Evolutionary conservation across 1,140 invertebrate species (phyloP).

Genomic region (Zaprionus inermis): DNA sequence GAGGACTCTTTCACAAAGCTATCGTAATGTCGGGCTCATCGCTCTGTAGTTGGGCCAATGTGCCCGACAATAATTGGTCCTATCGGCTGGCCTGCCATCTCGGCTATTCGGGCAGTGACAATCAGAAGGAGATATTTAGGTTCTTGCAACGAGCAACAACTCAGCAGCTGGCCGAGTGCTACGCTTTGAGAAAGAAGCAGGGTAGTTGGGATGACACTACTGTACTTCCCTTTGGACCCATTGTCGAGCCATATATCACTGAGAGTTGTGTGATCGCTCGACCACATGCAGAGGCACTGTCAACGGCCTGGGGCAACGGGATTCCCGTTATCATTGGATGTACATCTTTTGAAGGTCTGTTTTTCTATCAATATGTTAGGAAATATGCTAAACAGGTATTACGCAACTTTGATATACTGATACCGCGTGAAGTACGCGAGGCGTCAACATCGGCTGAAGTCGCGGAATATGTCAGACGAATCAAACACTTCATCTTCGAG

Average conservation of each 20-base stretch:
- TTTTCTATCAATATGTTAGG: constrained; percentile 54
- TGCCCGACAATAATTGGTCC: constrained; percentile 34
- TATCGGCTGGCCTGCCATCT: constrained; percentile 56
- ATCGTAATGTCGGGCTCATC: constrained; percentile 86
- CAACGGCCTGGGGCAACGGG: constrained; percentile 75
- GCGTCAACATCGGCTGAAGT: constrained; percentile 26
- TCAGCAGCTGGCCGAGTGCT: constrained; percentile 22
- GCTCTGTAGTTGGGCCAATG: constrained; percentile 76
- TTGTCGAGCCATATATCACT: constrained; percentile 77
- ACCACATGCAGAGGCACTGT: constrained; percentile 61
- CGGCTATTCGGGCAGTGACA: constrained; percentile 70
- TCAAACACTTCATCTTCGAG: constrained; percentile 54
- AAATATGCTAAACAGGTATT: constrained; percentile 49
- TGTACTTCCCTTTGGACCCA: constrained; percentile 74
- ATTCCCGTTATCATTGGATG: constrained; percentile 83
- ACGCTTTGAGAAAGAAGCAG: neutral
- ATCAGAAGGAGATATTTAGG: constrained; percentile 73
- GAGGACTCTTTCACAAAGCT: constrained; percentile 86
- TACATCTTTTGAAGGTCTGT: constrained; percentile 79
- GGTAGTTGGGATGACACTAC: constrained; percentile 28
- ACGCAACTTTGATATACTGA: constrained; percentile 43
- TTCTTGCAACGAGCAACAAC: constrained; percentile 69
- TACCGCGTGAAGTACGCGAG: constrained; percentile 49
- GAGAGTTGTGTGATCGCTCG: constrained; percentile 66
- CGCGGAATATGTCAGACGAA: constrained; percentile 41